These are phyloP conservation scores for Platichthys stellatus DNA, from an alignment of 2,113 vertebrate genomes.

Conservation along the genomic window DNA sequence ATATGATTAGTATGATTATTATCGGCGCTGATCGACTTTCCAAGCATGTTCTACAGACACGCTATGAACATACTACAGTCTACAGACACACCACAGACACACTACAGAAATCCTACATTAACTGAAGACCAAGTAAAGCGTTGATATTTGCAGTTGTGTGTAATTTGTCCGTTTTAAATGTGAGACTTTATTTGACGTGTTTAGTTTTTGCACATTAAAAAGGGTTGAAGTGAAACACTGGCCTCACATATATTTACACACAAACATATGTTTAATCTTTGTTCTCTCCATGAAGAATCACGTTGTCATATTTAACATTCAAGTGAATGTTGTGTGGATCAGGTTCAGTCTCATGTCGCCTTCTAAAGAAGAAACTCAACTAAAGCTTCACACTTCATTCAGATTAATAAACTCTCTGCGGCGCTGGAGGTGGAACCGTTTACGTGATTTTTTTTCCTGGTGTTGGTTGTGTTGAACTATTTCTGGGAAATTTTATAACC, in stretches of 20 bases:
- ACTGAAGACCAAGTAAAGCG: neutral
- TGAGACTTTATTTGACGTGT: constrained; percentile 23
- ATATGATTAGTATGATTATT: neutral
- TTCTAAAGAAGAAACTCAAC: neutral
- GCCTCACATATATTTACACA: too few relatives aligned
- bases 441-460: constrained; percentile 43
- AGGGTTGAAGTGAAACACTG: neutral
- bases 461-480: constrained; percentile 67
- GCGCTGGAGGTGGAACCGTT: neutral
- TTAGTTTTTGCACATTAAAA: neutral
- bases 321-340: neutral
- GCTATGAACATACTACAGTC: too few relatives aligned
- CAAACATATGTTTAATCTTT: constrained; percentile 4
- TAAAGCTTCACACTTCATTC: neutral
- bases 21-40: neutral
- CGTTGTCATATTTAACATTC: neutral
- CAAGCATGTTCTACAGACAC: too few relatives aligned
- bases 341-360: constrained; percentile 38
- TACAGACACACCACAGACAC: too few relatives aligned
- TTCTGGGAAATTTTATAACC: constrained; percentile 60
- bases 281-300: constrained; percentile 15
- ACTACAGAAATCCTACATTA: neutral
- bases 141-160: neutral
- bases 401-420: neutral
- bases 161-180: constrained; percentile 18